phyloP scores from a whole-genome alignment of 2,888 invertebrate genomes.

The Lepas anatifera region DNA sequence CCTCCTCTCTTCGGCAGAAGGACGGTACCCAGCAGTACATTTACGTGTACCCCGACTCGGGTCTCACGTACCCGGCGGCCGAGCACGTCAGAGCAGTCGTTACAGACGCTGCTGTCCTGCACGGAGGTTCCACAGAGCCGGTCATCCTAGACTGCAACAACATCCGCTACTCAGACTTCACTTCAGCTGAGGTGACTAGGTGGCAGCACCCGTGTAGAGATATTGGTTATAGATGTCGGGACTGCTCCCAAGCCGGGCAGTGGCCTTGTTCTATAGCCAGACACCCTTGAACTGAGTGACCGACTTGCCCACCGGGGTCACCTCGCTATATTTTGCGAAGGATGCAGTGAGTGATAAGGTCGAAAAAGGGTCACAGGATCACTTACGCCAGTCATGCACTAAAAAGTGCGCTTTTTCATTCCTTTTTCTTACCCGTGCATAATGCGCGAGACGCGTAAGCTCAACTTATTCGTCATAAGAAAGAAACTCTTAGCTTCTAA shows the following conservation, averaged over 20 bases:
- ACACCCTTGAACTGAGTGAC: not conserved
- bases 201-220: not conserved
- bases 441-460: too few relatives aligned
- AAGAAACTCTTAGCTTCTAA: too few relatives aligned
- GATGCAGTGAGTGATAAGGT: too few relatives aligned
- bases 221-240: not conserved
- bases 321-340: not conserved
- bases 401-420: too few relatives aligned
- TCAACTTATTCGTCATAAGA: too few relatives aligned
- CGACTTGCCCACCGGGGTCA: not conserved
- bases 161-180: conserved; percentile 22
- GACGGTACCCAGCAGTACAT: conserved; percentile 12
- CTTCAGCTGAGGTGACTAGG: conserved; percentile 23
- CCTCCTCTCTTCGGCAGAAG: not conserved
- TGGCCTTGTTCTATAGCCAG: not conserved
- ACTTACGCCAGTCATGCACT: too few relatives aligned
- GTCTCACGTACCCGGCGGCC: conserved; percentile 22
- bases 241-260: not conserved
- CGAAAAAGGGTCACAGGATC: too few relatives aligned
- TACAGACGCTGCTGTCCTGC: conserved; percentile 20
- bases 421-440: too few relatives aligned
- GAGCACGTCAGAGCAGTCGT: conserved; percentile 21
- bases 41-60: conserved; percentile 22
- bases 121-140: conserved; percentile 19
- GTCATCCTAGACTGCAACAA: conserved; percentile 23